Percentiles rank a stretch among this genome's conserved stretches.
Evolutionary conservation across 2,797 vertebrate genomes (phyloP).

Genomic region (Oryzias dopingdopingensis): DNA sequence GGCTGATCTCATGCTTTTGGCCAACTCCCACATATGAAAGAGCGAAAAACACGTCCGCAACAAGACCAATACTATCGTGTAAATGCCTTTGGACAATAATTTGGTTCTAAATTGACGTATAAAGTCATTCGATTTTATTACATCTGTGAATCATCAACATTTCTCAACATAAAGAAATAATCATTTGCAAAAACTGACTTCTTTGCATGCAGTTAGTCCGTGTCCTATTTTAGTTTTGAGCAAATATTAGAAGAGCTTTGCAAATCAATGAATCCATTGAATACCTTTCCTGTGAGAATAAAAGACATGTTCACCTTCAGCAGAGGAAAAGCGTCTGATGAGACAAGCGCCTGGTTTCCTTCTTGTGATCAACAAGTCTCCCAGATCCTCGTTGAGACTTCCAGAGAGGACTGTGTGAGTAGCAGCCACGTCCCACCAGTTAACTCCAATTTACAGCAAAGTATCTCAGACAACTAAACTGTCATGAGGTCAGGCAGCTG

Average conservation of each 20-base stretch:
- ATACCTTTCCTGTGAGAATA: slow-evolving; percentile 72
- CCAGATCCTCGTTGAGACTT: slow-evolving; percentile 27
- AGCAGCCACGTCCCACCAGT: slow-evolving; percentile 61
- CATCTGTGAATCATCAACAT: too few species aligned
- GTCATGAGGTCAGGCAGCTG: slow-evolving; percentile 27
- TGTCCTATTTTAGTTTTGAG: slow-evolving; percentile 19
- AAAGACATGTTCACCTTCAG: slow-evolving; percentile 80
- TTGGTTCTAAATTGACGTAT: too few species aligned
- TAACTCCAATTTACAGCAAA: slow-evolving; percentile 63
- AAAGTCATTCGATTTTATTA: too few species aligned
- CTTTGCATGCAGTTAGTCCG: slow-evolving; percentile 59
- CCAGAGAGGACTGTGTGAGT: slow-evolving; percentile 26
- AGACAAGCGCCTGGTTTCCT: slow-evolving; percentile 29
- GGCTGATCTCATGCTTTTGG: slow-evolving; percentile 47
- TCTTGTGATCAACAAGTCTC: slow-evolving; percentile 21
- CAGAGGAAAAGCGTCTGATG: slow-evolving; percentile 31
- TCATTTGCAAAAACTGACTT: slow-evolving; percentile 7
- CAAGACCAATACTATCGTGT: neutral
- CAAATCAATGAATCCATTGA: slow-evolving; percentile 60
- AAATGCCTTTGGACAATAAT: too few species aligned
- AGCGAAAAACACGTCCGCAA: neutral
- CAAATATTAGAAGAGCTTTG: slow-evolving; percentile 50
- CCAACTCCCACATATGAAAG: slow-evolving; percentile 22
- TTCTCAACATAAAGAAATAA: neutral
- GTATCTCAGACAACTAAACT: slow-evolving; percentile 39